These are phyloP conservation scores for Trogon surrucura DNA, from an alignment of 2,113 vertebrate genomes.

Conservation along the genomic window DNA sequence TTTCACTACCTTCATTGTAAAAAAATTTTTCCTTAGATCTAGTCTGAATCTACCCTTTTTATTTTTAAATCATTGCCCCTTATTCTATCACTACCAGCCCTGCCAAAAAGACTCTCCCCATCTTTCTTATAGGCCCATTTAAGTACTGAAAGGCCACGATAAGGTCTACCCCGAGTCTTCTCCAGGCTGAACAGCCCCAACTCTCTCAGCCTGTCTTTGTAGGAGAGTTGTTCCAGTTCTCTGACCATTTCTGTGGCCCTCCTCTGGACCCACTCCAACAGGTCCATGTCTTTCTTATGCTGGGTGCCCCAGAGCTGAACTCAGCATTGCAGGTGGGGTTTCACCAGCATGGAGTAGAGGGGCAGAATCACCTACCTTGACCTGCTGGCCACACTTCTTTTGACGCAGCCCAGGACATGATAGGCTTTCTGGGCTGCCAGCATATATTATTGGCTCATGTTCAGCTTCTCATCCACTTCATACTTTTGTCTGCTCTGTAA, in stretches of 20 bases:
- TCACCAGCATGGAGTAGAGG: not conserved
- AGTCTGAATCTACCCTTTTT: rapidly evolving
- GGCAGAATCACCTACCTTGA: not conserved
- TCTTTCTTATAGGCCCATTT: not conserved
- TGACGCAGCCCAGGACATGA: not conserved
- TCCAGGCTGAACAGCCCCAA: not conserved
- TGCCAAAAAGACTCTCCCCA: not conserved
- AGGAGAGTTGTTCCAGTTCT: not conserved
- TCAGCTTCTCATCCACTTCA: not conserved
- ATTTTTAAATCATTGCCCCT: not conserved
- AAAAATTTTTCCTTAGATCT: not conserved
- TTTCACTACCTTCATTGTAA: not conserved
- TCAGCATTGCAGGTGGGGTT: not conserved
- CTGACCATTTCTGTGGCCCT: not conserved
- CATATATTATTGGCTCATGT: rapidly evolving
- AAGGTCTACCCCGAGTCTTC: not conserved
- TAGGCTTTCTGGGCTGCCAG: not conserved
- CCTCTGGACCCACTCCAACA: not conserved
- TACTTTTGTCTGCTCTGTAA: not conserved
- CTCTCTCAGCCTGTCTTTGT: not conserved
- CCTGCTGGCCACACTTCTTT: rapidly evolving
- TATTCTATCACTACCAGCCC: not conserved
- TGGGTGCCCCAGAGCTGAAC: not conserved
- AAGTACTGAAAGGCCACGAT: not conserved
- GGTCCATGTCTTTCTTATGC: not conserved